Percentiles rank a stretch among this genome's conserved stretches.
phyloP scores from a whole-genome alignment of 2,797 vertebrate species.

The Halcyon badia region DNA sequence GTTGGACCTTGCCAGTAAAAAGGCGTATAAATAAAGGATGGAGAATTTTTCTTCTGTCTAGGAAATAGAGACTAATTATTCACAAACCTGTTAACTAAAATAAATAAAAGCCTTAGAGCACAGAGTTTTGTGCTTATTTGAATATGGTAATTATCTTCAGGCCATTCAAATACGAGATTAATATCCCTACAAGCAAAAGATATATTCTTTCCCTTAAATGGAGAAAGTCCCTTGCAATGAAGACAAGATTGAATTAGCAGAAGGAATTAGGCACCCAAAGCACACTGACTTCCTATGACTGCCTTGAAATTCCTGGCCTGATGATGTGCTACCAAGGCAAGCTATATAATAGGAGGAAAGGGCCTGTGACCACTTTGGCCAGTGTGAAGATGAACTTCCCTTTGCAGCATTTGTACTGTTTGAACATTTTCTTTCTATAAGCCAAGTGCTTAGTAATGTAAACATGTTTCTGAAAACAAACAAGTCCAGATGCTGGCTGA shows the following conservation, averaged over 20 bases:
- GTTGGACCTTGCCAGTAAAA: not conserved
- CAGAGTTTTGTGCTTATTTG: not conserved
- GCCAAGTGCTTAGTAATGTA: not conserved
- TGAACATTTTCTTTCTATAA: not conserved
- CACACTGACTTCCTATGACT: not conserved
- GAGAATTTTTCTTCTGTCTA: conserved; percentile 4
- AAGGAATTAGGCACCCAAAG: not conserved
- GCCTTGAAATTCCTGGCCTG: not conserved
- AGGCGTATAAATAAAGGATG: not conserved
- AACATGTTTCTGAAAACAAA: not conserved
- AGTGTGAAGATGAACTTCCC: not conserved
- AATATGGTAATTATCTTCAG: not conserved
- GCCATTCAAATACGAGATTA: not conserved
- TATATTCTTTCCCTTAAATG: not conserved
- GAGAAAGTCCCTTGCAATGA: not conserved
- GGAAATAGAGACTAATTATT: not conserved
- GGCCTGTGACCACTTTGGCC: not conserved
- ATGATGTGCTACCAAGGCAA: not conserved
- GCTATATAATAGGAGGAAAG: not conserved
- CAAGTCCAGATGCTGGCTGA: not conserved
- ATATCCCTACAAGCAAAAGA: not conserved
- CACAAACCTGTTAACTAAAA: not conserved
- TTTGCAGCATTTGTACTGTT: not conserved
- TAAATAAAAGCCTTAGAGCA: not conserved
- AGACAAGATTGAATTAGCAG: not conserved